Conservation (phyloP, 2,113 vertebrate species). For the Elephas maximus region DNA sequence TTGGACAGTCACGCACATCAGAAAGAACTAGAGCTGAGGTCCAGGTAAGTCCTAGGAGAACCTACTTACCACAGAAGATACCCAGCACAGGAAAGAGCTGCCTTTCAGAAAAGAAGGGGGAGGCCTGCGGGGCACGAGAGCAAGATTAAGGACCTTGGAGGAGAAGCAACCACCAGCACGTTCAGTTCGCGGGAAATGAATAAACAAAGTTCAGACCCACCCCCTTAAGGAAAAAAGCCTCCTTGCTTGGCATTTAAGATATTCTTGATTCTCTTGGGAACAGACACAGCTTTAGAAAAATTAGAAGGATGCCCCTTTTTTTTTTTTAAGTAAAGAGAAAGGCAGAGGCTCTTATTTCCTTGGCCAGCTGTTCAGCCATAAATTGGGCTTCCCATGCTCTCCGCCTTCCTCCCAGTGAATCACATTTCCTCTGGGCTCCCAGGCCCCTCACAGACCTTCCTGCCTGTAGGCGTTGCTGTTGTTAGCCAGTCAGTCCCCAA, state of each 20-base stretch:
- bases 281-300: slow-evolving; percentile 42
- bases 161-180: background rate
- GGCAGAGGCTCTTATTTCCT: slow-evolving; percentile 14
- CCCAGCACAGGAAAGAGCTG: background rate
- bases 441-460: slow-evolving; percentile 12
- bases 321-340: slow-evolving; percentile 24
- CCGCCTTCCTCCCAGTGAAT: background rate
- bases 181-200: slow-evolving; percentile 6
- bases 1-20: background rate
- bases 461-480: background rate
- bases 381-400: background rate
- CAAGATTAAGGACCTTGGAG: background rate
- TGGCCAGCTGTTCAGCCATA: background rate
- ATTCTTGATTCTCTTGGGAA: slow-evolving; percentile 32
- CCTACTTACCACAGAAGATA: background rate
- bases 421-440: slow-evolving; percentile 56
- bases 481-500: background rate
- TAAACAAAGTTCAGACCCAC: background rate
- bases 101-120: background rate
- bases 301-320: background rate
- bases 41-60: background rate
- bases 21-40: background rate
- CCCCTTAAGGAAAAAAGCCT: background rate
- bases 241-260: background rate
- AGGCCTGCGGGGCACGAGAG: background rate